Evolutionary conservation across 2,113 vertebrate species (phyloP).

Genomic region (Carassius gibelio): DNA sequence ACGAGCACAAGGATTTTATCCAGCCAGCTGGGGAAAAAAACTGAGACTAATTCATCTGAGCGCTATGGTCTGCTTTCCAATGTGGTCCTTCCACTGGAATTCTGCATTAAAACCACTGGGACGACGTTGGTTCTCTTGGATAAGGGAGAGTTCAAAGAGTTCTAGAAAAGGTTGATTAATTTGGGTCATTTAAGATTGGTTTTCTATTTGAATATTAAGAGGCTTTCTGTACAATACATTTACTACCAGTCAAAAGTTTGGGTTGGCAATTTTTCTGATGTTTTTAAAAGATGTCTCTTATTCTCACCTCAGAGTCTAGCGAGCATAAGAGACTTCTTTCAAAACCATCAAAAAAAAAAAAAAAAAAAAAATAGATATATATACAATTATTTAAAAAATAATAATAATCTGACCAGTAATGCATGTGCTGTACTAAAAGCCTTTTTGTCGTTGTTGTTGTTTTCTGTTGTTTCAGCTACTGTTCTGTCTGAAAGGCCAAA

Average conservation of each 20-base stretch:
- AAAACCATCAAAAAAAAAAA: too few species aligned
- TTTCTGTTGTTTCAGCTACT: background rate
- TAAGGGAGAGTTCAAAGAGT: background rate
- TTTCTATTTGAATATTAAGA: background rate
- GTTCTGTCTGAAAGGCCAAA: too few species aligned
- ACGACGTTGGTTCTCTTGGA: background rate
- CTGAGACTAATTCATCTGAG: constrained; percentile 41
- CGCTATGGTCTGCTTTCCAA: constrained; percentile 20
- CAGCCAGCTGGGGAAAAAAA: constrained; percentile 34
- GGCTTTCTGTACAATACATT: background rate
- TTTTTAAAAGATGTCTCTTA: background rate
- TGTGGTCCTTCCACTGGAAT: constrained; percentile 1
- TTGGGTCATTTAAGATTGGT: background rate
- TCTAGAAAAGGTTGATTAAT: background rate
- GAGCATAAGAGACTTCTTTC: too few species aligned
- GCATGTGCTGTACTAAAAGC: background rate
- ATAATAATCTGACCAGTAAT: background rate
- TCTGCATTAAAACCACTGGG: constrained; percentile 10
- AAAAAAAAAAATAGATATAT: too few species aligned
- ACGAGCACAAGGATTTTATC: constrained; percentile 28
- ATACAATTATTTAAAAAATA: background rate
- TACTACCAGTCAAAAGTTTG: too few species aligned
- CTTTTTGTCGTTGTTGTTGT: background rate
- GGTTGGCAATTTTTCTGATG: too few species aligned
- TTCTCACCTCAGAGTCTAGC: background rate